Evolutionary conservation across 2,113 vertebrate genomes (phyloP).

Genomic region (Sturnus vulgaris): DNA sequence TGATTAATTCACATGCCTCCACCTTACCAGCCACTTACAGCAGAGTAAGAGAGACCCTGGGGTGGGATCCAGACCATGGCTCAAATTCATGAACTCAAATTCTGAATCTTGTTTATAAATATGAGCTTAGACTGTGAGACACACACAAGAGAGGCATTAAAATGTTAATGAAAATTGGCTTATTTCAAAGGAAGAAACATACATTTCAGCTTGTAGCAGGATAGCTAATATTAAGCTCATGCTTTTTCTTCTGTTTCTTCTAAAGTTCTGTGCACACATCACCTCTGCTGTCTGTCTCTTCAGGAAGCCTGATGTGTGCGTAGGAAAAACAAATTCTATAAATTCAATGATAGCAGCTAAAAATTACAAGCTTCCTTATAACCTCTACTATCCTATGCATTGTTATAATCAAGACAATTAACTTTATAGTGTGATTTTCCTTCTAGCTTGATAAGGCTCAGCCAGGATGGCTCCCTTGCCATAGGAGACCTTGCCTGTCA

Average conservation of each 20-base stretch:
- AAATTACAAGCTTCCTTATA: not conserved
- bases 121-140: not conserved
- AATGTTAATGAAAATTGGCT: not conserved
- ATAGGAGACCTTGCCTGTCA: not conserved
- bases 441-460: not conserved
- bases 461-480: not conserved
- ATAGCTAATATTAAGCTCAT: not conserved
- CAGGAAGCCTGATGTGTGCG: rapidly evolving
- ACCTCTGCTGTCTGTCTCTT: not conserved
- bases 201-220: not conserved
- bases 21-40: not conserved
- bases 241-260: not conserved
- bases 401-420: not conserved
- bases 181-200: not conserved
- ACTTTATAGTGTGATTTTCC: not conserved
- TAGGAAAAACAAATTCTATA: not conserved
- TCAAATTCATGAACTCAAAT: not conserved
- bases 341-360: not conserved
- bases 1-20: not conserved
- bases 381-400: not conserved
- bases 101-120: not conserved
- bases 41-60: not conserved
- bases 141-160: not conserved
- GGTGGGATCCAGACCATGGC: not conserved
- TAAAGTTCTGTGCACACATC: not conserved